Evolutionary conservation across 1,140 invertebrate species (phyloP).

Genomic region (Dufourea novaeangliae): DNA sequence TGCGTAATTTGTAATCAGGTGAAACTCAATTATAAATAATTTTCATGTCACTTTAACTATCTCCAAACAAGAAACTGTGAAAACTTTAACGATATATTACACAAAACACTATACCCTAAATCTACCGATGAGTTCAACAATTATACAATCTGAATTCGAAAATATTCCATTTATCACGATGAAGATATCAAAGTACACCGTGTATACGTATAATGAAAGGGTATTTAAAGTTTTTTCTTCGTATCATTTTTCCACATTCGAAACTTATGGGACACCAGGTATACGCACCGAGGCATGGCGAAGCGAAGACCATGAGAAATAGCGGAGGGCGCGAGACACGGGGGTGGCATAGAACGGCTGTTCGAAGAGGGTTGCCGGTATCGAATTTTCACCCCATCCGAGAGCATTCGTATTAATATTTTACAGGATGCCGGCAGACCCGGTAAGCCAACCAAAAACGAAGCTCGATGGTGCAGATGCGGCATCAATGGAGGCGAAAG

Average conservation of each 20-base stretch:
- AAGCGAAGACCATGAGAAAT: conserved; percentile 32
- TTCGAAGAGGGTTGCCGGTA: conserved; percentile 54
- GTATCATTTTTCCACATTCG: not conserved
- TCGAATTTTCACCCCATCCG: conserved; percentile 75
- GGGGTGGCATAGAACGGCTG: conserved; percentile 40
- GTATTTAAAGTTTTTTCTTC: not conserved
- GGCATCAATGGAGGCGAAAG: conserved; percentile 45
- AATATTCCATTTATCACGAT: no score
- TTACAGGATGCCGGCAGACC: conserved; percentile 57
- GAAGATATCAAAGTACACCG: not conserved
- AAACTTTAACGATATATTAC: no score
- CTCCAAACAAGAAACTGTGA: no score
- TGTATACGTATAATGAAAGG: not conserved
- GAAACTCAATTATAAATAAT: no score
- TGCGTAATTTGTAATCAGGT: not conserved
- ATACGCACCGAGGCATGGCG: not conserved
- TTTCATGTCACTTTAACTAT: no score
- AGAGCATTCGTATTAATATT: conserved; percentile 76
- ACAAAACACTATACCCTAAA: no score
- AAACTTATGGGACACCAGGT: conserved; percentile 27
- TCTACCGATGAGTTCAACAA: no score
- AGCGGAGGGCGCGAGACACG: conserved; percentile 13
- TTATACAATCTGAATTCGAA: no score
- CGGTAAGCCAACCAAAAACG: conserved; percentile 43
- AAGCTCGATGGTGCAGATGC: conserved; percentile 54